A percentile compares a stretch with the other conserved stretches of the same genome.
Conservation (phyloP, 2,888 invertebrate species). For the Caenorhabditis becei region DNA sequence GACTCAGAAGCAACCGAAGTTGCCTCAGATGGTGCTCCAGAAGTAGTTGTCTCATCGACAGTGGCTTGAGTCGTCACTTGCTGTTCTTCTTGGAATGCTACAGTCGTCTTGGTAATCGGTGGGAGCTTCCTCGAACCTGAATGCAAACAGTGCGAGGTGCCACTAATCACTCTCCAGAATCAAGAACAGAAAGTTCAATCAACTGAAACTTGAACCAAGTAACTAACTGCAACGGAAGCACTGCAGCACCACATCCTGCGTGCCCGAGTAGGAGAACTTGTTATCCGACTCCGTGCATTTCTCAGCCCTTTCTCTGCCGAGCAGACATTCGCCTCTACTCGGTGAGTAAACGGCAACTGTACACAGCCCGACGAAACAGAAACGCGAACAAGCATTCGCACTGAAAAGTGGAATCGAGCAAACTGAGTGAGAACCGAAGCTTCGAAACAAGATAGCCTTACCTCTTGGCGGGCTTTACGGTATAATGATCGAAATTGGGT, state of each 20-base stretch:
- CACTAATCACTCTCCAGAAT: constrained; percentile 1
- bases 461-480: constrained; percentile 68
- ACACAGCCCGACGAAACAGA: constrained; percentile 79
- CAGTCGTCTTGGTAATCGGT: constrained; percentile 43
- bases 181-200: constrained; percentile 16
- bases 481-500: constrained; percentile 64
- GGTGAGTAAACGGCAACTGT: constrained; percentile 76
- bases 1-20: constrained; percentile 1
- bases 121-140: constrained; percentile 45
- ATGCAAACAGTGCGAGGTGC: constrained; percentile 4
- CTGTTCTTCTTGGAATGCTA: constrained; percentile 52
- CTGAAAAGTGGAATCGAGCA: constrained; percentile 58
- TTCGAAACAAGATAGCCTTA: constrained; percentile 45
- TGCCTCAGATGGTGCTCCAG: not conserved
- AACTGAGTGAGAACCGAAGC: constrained; percentile 9
- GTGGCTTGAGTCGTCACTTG: constrained; percentile 52
- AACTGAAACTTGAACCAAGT: constrained; percentile 38
- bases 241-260: constrained; percentile 71
- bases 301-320: constrained; percentile 66
- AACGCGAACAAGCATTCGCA: constrained; percentile 78
- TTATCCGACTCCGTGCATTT: constrained; percentile 61
- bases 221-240: constrained; percentile 79
- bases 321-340: constrained; percentile 62
- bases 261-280: constrained; percentile 56
- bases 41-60: constrained; percentile 33